Evolutionary conservation across 2,888 invertebrate species (phyloP), one percentile per base, ranked within the genome.

Genomic region (Melolontha melolontha): DNA sequence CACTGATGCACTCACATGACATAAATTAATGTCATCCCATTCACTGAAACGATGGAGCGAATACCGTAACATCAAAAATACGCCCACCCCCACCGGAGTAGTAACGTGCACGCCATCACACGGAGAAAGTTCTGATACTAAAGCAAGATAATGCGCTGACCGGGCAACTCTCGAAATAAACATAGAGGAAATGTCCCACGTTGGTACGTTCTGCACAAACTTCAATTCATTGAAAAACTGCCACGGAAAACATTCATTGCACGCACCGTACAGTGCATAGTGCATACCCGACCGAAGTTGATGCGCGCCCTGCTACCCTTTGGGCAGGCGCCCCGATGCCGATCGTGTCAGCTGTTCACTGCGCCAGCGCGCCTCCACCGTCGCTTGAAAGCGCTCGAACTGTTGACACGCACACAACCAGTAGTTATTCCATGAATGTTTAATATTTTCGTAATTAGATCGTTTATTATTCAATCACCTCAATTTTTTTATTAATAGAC

Each of bases 291-390:
- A 59, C 70, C 72, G 77, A 73, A 76, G 77, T 73, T 78, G 74
- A 64, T 73, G 72, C 70, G 67, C 74, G 74, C 71, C 73, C 71
- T 69, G 72, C 34, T 47, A 70, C 73, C 72, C 54, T 75, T 69
- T 75, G 76, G 68, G 77, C 77, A 78, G 70, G 77, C 78, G 78
- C 76, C 75, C 73, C 57, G 73, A 62, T 70, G 73, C 69, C 71
- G 39, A 67, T 64, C 47, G 16, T 47, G 65, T 70, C 70, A 55
- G 59, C 59, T 49, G 64, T 40, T 34, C 52, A 67, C 16, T 70
- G 73, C 73, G 73, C 73, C 64, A 52, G 71, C 73, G 73, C 71
- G 68, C 47, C 42, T 66, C 29, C 34, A 29, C 59, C 47, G 29
- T 16, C 29, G 8, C 47, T 62, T 47, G 47, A 39, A 49, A 34